These are phyloP conservation scores for Mesoligia furuncula DNA, from an alignment of 2,888 invertebrate genomes.

Conservation along the genomic window DNA sequence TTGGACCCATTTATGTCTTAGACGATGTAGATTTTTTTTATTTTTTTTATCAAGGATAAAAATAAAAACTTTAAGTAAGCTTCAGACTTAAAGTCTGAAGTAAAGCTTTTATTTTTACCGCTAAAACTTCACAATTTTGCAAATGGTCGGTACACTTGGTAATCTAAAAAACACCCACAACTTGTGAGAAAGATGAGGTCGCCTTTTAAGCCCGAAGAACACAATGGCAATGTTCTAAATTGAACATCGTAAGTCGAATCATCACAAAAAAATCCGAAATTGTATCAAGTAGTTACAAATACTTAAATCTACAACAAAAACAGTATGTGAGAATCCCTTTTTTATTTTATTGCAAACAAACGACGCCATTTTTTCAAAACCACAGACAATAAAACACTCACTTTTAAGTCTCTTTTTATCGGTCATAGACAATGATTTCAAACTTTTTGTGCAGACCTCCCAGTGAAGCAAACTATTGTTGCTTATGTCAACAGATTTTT, in stretches of 20 bases:
- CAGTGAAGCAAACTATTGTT: conserved; percentile 46
- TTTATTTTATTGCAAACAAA: conserved; percentile 34
- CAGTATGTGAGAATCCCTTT: conserved; percentile 32
- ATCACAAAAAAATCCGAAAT: conserved; percentile 17
- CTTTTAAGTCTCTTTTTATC: conserved; percentile 56
- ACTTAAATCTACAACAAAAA: conserved; percentile 44
- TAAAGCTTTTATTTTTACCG: too few relatives aligned
- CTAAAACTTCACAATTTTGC: not conserved
- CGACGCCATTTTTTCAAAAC: conserved; percentile 55
- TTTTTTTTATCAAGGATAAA: too few relatives aligned
- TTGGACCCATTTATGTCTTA: too few relatives aligned
- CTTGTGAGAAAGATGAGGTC: not conserved
- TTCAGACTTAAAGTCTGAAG: too few relatives aligned
- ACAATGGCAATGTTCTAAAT: not conserved
- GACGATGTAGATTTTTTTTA: too few relatives aligned
- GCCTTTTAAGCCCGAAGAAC: not conserved
- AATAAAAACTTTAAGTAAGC: too few relatives aligned
- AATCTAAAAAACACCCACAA: not conserved
- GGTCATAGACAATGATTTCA: conserved; percentile 39
- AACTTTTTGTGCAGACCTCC: conserved; percentile 55
- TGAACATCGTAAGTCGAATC: not conserved
- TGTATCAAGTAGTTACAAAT: conserved; percentile 48
- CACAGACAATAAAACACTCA: conserved; percentile 61
- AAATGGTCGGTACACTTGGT: not conserved
- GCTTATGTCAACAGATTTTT: conserved; percentile 55